Conservation (phyloP, 2,797 vertebrate genomes). For the Alauda arvensis region DNA sequence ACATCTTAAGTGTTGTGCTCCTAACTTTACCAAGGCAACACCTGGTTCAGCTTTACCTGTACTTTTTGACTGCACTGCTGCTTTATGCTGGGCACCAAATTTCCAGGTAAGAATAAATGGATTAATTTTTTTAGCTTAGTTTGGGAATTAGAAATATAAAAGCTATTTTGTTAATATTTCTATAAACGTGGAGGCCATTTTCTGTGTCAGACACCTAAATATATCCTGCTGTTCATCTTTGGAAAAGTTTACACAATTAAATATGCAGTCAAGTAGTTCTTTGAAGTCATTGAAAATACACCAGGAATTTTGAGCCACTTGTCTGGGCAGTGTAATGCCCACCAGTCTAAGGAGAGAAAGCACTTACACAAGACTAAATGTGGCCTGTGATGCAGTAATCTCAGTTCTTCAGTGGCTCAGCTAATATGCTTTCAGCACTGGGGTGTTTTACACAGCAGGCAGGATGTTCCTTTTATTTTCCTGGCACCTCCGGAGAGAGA, state of each 20-base stretch:
- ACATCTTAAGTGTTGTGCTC: slow-evolving; percentile 94
- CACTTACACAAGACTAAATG: not conserved
- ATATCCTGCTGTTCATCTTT: not conserved
- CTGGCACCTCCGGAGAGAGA: not conserved
- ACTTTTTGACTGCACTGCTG: slow-evolving; percentile 91
- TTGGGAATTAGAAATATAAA: not conserved
- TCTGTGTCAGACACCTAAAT: not conserved
- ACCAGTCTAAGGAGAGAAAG: not conserved
- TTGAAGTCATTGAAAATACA: not conserved
- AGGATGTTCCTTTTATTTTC: not conserved
- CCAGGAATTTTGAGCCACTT: not conserved
- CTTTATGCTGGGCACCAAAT: slow-evolving; percentile 97
- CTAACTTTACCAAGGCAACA: slow-evolving; percentile 95
- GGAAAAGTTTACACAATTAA: not conserved
- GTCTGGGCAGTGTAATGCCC: not conserved
- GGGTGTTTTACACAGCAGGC: not conserved
- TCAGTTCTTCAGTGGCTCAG: not conserved
- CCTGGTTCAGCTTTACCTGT: slow-evolving; percentile 95
- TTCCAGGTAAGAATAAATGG: slow-evolving; percentile 82
- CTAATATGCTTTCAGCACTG: not conserved
- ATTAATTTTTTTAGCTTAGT: not conserved
- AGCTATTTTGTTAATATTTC: not conserved
- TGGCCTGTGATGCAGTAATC: not conserved
- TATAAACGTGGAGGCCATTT: not conserved
- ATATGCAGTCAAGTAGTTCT: not conserved